Percentiles rank a stretch among this genome's conserved stretches.
Conservation (phyloP, 2,113 vertebrate genomes). For the Hystrix cristata region DNA sequence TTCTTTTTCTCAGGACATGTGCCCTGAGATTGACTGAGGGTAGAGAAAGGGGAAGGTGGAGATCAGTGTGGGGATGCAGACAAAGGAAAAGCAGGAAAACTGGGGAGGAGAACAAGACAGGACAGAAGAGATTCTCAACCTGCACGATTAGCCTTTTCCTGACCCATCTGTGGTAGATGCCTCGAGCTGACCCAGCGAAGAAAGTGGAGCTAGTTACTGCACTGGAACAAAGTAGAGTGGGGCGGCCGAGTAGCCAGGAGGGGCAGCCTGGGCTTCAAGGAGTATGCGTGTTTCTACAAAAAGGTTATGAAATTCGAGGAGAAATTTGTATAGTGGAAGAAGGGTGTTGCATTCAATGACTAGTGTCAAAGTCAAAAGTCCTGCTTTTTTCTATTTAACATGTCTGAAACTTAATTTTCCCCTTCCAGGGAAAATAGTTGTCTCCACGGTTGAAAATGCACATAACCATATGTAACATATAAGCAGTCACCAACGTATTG, state of each 20-base stretch:
- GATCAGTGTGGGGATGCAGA: slow-evolving; percentile 14
- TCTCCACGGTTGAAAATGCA: slow-evolving; percentile 58
- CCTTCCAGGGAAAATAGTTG: slow-evolving; percentile 22
- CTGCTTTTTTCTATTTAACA: not conserved
- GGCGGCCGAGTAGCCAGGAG: not conserved
- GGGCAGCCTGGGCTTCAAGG: slow-evolving; percentile 11
- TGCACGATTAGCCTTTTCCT: slow-evolving; percentile 21
- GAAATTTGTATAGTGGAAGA: slow-evolving; percentile 59
- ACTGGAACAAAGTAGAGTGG: slow-evolving; percentile 8
- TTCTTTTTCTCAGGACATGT: slow-evolving; percentile 38
- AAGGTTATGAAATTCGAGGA: slow-evolving; percentile 45
- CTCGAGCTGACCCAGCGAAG: slow-evolving; percentile 17
- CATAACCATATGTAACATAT: not conserved
- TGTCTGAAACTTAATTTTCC: slow-evolving; percentile 63
- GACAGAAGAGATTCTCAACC: not conserved
- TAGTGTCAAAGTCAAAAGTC: slow-evolving; percentile 55
- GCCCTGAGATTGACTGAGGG: not conserved
- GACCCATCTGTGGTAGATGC: slow-evolving; percentile 3
- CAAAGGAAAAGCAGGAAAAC: slow-evolving; percentile 25
- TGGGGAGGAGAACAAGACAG: not conserved
- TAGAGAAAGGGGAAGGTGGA: slow-evolving; percentile 21
- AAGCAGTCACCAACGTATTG: not conserved
- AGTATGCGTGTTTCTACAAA: slow-evolving; percentile 51
- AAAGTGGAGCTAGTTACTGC: not conserved
- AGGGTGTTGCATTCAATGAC: slow-evolving; percentile 53